Evolutionary conservation across 2,888 invertebrate genomes (phyloP).

Genomic region (Drosophila histrio): DNA sequence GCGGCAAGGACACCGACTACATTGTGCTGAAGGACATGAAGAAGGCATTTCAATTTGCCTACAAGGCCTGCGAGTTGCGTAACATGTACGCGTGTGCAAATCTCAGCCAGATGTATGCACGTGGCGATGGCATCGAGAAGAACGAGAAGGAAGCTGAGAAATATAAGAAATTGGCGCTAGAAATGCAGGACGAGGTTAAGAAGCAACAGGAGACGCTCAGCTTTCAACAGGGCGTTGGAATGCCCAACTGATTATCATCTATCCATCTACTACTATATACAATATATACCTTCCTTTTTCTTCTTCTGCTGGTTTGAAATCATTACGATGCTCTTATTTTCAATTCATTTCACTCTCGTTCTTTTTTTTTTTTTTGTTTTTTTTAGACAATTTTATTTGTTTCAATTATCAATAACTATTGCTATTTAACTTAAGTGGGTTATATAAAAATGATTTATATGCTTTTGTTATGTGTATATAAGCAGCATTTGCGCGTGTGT

Average conservation of each 20-base stretch:
- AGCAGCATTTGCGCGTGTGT: slow-evolving; percentile 40
- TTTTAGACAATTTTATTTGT: background rate
- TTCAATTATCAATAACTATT: slow-evolving; percentile 12
- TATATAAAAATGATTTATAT: slow-evolving; percentile 18
- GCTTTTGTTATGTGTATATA: slow-evolving; percentile 61
- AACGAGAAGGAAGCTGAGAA: slow-evolving; percentile 89
- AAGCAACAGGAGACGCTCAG: slow-evolving; percentile 85
- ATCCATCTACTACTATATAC: background rate
- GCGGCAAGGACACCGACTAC: slow-evolving; percentile 83
- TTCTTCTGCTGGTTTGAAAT: background rate
- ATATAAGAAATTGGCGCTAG: slow-evolving; percentile 89
- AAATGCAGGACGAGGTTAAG: slow-evolving; percentile 88
- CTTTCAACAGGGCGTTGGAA: slow-evolving; percentile 86
- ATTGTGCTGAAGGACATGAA: slow-evolving; percentile 88
- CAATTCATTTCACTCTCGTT: background rate
- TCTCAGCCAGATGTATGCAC: slow-evolving; percentile 93
- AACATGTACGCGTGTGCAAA: slow-evolving; percentile 96
- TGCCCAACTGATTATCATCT: slow-evolving; percentile 69
- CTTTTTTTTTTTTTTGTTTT: background rate
- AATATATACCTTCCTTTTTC: background rate
- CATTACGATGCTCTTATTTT: background rate
- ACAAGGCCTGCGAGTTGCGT: slow-evolving; percentile 92
- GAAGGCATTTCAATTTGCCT: slow-evolving; percentile 91
- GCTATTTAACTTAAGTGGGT: slow-evolving; percentile 32
- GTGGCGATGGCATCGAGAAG: slow-evolving; percentile 92